A percentile compares a stretch with the other conserved stretches of the same genome.
Evolutionary conservation across 2,888 invertebrate genomes (phyloP).

Genomic region (Pristionchus exspectatus): DNA sequence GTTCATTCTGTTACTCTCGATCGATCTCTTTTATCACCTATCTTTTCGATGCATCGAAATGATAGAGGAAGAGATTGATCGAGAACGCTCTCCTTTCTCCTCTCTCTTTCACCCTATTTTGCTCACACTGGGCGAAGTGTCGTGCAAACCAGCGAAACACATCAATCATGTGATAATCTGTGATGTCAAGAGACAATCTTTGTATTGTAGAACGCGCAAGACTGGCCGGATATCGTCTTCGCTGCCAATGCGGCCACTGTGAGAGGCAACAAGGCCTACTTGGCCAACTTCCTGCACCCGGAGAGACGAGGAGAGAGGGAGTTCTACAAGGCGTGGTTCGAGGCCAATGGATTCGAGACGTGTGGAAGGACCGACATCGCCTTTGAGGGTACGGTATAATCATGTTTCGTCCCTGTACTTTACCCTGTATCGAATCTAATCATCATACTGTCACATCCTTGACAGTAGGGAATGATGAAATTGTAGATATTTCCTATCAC

Average conservation of each 20-base stretch:
- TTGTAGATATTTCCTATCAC: not conserved
- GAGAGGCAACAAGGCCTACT: slow-evolving; percentile 73
- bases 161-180: slow-evolving; percentile 9
- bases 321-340: slow-evolving; percentile 66
- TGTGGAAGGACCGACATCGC: slow-evolving; percentile 70
- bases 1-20: slow-evolving; percentile 19
- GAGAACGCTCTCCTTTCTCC: slow-evolving; percentile 29
- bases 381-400: slow-evolving; percentile 73
- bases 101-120: not conserved
- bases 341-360: slow-evolving; percentile 73
- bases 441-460: not conserved
- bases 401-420: not conserved
- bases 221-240: slow-evolving; percentile 78
- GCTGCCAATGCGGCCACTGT: slow-evolving; percentile 77
- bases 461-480: not conserved
- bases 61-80: slow-evolving; percentile 40
- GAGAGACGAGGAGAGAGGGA: slow-evolving; percentile 75
- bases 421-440: not conserved
- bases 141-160: slow-evolving; percentile 24
- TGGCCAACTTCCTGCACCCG: slow-evolving; percentile 76
- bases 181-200: not conserved
- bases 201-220: slow-evolving; percentile 71
- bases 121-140: not conserved
- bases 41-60: not conserved
- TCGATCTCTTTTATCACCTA: slow-evolving; percentile 28